Base-by-base conservation (phyloP, 2,113 vertebrate species). In the Melanocharis versteri region DNA sequence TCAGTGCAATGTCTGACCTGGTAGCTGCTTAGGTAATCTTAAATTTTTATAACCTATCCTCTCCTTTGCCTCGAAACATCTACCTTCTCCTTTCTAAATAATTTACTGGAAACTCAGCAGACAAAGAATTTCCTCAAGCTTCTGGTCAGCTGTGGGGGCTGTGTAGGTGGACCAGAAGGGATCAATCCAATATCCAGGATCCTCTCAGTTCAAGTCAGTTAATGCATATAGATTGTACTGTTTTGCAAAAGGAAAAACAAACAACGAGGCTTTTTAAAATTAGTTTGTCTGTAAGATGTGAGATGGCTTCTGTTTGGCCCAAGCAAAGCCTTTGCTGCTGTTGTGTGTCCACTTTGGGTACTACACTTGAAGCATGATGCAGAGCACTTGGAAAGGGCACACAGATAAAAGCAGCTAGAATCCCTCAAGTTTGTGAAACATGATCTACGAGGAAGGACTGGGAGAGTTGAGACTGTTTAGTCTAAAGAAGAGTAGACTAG, bases 301-400 rank as follows among this genome's bases (percentile, higher is more conserved):
- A 78, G 27, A 47, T 18, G 30, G 54, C 47, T 89, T 73, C 80
- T 68, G 31, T 65, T 51, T 56, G 57, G 37, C 40, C 28, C 57
- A 85, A 68, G 57, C 33, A 92, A 96, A 92, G 68, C 45, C 92
- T 96, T 58, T 96, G 91, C 91, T 94, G 92, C 94, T 53, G 66
- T 96, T 61, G n/a, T 93, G 91, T 93, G 93, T 92, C 72, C 51
- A 21, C 14, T 94, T 87, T 37, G 44, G 89, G 86, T 95, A 96
- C 72, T 95, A 31, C 95, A 89, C 54, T 64, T 42, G 14, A 53
- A 76, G 48, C 19, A 40, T 70, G 33, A 54, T 6, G 26, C 45
- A 62, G 28, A 69, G 50, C 30, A 21, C 39, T 78, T 60, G 15
- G 21, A 66, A 86, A 83, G 15, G 53, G 39, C 39, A 50, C 18